Conservation (phyloP, 2,888 invertebrate species). For the Agelastica alni region DNA sequence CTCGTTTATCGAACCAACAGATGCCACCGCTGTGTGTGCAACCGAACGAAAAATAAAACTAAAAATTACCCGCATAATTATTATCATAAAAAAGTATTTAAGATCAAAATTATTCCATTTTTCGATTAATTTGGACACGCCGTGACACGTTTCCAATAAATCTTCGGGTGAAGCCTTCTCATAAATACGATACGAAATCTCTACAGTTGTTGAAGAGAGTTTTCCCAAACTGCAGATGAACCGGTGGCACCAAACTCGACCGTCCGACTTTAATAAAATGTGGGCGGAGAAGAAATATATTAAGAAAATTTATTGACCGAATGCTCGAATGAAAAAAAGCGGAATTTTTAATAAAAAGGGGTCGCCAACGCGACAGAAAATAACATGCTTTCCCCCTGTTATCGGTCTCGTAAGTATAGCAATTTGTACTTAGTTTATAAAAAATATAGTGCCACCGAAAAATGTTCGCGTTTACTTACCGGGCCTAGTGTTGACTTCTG, state of each 20-base stretch:
- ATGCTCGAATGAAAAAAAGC: conserved; percentile 40
- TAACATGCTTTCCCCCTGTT: conserved; percentile 49
- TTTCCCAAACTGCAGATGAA: conserved; percentile 17
- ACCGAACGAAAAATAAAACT: conserved; percentile 30
- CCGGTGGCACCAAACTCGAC: conserved; percentile 24
- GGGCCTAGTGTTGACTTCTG: conserved; percentile 16
- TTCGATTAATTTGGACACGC: conserved; percentile 47
- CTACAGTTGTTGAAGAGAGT: conserved; percentile 37
- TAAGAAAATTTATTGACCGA: conserved; percentile 50
- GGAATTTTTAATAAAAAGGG: conserved; percentile 43
- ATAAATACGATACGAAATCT: conserved; percentile 49
- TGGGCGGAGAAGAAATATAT: conserved; percentile 49
- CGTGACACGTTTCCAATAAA: conserved; percentile 49
- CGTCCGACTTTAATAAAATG: conserved; percentile 48
- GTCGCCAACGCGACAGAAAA: conserved; percentile 51
- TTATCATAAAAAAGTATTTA: conserved; percentile 39
- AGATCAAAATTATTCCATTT: conserved; percentile 39
- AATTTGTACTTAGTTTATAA: conserved; percentile 52
- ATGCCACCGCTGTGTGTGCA: too few species aligned
- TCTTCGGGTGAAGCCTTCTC: conserved; percentile 46
- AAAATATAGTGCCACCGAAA: conserved; percentile 51
- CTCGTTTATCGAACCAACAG: too few species aligned
- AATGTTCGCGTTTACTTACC: conserved; percentile 41
- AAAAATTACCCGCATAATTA: conserved; percentile 41
- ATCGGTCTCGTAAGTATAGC: conserved; percentile 51